phyloP scores from a whole-genome alignment of 2,888 invertebrate species.

The Macrosiphum euphorbiae region DNA sequence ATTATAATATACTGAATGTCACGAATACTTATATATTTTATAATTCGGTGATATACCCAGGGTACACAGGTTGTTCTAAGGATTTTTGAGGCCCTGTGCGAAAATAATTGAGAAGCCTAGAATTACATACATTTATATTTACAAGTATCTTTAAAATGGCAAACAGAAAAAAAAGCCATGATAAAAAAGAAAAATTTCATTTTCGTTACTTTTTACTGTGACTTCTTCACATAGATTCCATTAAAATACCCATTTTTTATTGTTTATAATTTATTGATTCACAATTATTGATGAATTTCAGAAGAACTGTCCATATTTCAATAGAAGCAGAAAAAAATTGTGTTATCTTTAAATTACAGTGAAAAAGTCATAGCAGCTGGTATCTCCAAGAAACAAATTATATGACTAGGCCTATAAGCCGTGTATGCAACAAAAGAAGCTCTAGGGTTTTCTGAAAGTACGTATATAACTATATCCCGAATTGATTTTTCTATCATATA shows the following conservation, averaged over 20 bases:
- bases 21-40: neutral
- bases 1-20: neutral
- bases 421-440: neutral
- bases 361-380: neutral
- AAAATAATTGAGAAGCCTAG: neutral
- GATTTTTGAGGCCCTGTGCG: neutral
- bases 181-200: too few species aligned
- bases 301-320: neutral
- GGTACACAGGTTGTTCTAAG: neutral
- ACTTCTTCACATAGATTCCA: too few species aligned
- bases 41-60: neutral
- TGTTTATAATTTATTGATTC: neutral
- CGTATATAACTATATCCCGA: neutral
- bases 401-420: neutral
- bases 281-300: neutral
- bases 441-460: neutral
- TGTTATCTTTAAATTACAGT: neutral
- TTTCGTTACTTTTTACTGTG: neutral
- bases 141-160: neutral
- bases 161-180: too few species aligned
- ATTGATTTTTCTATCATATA: neutral
- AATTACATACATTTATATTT: neutral
- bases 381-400: neutral
- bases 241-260: neutral
- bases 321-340: neutral